A percentile compares a stretch with the other conserved stretches of the same genome.
Conservation (phyloP, 1,140 invertebrate species). For the Drosophila hydei region DNA sequence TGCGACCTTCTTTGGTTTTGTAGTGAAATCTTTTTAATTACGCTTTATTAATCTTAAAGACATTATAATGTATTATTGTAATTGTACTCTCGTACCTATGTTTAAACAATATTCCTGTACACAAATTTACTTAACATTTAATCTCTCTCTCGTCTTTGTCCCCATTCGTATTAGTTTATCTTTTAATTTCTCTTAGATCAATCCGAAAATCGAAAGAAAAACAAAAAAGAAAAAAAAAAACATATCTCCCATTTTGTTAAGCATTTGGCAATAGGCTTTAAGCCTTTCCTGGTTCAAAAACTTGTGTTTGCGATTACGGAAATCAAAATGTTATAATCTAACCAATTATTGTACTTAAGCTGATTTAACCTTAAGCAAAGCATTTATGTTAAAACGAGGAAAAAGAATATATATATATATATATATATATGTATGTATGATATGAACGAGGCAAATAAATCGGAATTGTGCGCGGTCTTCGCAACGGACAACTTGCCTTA, state of each 20-base stretch:
- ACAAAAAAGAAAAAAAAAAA: slow-evolving; percentile 45
- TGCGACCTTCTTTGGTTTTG: slow-evolving; percentile 60
- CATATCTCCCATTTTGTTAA: slow-evolving; percentile 70
- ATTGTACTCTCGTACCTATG: slow-evolving; percentile 67
- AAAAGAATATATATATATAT: slow-evolving; percentile 34
- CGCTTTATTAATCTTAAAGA: slow-evolving; percentile 79
- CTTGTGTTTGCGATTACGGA: slow-evolving; percentile 54
- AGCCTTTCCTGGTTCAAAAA: slow-evolving; percentile 44
- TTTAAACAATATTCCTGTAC: slow-evolving; percentile 51
- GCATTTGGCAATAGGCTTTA: slow-evolving; percentile 33
- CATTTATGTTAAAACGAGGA: slow-evolving; percentile 71
- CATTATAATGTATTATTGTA: slow-evolving; percentile 65
- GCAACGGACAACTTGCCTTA: slow-evolving; percentile 73
- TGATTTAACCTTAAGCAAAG: slow-evolving; percentile 68
- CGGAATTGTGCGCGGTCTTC: slow-evolving; percentile 30
- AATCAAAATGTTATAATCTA: slow-evolving; percentile 58
- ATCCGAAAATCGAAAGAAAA: slow-evolving; percentile 62
- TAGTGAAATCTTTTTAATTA: slow-evolving; percentile 79
- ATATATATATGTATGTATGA: slow-evolving; percentile 27
- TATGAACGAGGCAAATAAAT: slow-evolving; percentile 42
- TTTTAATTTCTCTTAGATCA: slow-evolving; percentile 42
- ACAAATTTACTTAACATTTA: slow-evolving; percentile 50
- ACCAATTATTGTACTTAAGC: slow-evolving; percentile 52
- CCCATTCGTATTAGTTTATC: slow-evolving; percentile 49
- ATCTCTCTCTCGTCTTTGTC: slow-evolving; percentile 31